phyloP scores from a whole-genome alignment of 2,797 vertebrate genomes.

The Oophaga sylvatica region DNA sequence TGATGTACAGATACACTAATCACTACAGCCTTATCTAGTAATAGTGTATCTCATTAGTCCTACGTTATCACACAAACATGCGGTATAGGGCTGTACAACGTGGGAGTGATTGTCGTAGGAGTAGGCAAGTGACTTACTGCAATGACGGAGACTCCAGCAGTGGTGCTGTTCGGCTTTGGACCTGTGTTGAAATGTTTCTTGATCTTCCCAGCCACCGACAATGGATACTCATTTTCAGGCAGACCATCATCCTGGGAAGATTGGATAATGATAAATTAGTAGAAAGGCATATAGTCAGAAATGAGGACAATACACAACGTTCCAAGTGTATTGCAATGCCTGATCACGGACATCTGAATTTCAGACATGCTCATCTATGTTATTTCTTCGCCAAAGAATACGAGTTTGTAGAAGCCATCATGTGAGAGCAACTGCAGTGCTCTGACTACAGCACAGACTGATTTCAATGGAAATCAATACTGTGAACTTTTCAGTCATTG shows the following conservation, averaged over 20 bases:
- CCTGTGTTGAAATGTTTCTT: slow-evolving; percentile 96
- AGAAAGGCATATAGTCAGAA: not conserved
- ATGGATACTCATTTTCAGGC: slow-evolving; percentile 88
- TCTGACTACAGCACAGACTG: not conserved
- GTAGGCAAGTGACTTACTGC: slow-evolving; percentile 82
- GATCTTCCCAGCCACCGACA: slow-evolving; percentile 95
- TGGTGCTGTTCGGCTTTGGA: slow-evolving; percentile 85
- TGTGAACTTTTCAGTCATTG: too few species aligned
- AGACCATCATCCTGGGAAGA: slow-evolving; percentile 85
- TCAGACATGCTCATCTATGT: not conserved
- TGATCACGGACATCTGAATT: not conserved
- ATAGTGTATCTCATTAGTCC: not conserved
- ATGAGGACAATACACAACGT: not conserved
- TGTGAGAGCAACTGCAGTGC: not conserved
- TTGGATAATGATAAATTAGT: slow-evolving; percentile 8
- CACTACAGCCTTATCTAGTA: not conserved
- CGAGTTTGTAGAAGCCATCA: not conserved
- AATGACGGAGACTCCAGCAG: slow-evolving; percentile 95
- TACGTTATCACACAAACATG: not conserved
- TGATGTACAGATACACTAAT: not conserved
- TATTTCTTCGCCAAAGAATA: not conserved
- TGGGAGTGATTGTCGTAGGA: not conserved
- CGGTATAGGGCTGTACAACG: not conserved
- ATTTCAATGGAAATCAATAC: not conserved
- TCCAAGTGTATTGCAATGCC: not conserved